Conservation (phyloP, 2,113 vertebrate genomes). For the Anseranas semipalmata region DNA sequence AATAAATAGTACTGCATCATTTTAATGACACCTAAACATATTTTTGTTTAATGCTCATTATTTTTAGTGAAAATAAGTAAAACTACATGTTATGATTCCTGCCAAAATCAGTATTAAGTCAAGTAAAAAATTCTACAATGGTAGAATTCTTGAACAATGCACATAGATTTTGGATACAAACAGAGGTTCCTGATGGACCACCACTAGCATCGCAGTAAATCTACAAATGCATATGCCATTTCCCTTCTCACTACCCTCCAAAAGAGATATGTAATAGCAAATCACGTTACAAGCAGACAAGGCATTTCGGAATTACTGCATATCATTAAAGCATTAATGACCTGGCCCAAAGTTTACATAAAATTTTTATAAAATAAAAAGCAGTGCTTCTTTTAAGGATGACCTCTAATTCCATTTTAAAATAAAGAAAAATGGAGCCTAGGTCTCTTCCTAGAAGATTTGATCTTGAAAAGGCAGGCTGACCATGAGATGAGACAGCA, state of each 20-base stretch:
- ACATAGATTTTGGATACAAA: background rate
- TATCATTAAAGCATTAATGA: background rate
- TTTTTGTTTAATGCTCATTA: background rate
- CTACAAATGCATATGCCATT: fast-evolving
- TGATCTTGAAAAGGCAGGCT: background rate
- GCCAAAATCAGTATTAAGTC: background rate
- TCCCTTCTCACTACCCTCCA: background rate
- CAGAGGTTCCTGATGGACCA: background rate
- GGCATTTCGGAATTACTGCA: background rate
- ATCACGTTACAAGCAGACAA: fast-evolving
- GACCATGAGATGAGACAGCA: background rate
- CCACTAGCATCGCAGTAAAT: background rate
- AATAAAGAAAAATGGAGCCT: background rate
- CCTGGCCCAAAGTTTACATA: background rate
- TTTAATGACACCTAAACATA: background rate
- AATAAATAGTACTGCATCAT: background rate
- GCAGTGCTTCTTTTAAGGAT: background rate
- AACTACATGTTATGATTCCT: background rate
- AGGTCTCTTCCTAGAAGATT: background rate
- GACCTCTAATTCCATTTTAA: background rate
- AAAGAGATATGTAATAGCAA: fast-evolving
- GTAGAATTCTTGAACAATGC: background rate
- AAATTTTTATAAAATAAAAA: background rate
- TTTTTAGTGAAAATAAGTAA: background rate
- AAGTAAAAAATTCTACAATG: background rate